phyloP scores from a whole-genome alignment of 1,140 invertebrate species.

The Macrobrachium nipponense region DNA sequence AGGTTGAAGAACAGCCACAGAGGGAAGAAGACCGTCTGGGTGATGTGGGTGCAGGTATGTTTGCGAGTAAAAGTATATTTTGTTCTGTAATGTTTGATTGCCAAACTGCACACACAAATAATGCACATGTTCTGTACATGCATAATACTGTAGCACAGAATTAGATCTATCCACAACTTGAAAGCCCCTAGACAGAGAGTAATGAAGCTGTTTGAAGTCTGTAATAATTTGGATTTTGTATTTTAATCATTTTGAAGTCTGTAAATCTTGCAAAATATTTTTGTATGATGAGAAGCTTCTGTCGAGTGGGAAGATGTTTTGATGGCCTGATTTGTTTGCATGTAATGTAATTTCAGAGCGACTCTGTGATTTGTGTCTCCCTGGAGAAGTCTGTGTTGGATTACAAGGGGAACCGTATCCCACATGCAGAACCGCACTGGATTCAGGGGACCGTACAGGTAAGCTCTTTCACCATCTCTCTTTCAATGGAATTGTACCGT shows the following conservation, averaged over 20 bases:
- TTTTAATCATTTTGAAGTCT: too few species aligned
- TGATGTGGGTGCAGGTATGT: conserved; percentile 36
- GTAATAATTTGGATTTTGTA: too few species aligned
- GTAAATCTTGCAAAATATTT: not conserved
- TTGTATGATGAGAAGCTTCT: not conserved
- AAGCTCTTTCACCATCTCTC: not conserved
- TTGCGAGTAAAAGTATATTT: not conserved
- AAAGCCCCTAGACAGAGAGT: too few species aligned
- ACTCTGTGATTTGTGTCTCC: conserved; percentile 64
- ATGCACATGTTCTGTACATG: too few species aligned
- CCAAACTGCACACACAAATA: too few species aligned
- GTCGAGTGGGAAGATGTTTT: not conserved
- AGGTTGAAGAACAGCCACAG: conserved; percentile 26
- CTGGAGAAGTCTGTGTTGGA: conserved; percentile 75
- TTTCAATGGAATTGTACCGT: not conserved
- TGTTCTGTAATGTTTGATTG: too few species aligned
- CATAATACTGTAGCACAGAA: too few species aligned
- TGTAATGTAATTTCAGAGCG: conserved; percentile 42
- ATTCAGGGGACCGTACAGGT: conserved; percentile 71
- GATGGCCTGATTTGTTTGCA: not conserved
- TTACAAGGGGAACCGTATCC: conserved; percentile 74
- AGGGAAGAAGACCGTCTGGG: conserved; percentile 33
- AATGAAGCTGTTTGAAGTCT: too few species aligned
- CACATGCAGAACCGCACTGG: conserved; percentile 73
- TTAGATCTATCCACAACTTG: too few species aligned